Evolutionary conservation across 1,140 invertebrate genomes (phyloP).

Genomic region (Lepidurus couesii): DNA sequence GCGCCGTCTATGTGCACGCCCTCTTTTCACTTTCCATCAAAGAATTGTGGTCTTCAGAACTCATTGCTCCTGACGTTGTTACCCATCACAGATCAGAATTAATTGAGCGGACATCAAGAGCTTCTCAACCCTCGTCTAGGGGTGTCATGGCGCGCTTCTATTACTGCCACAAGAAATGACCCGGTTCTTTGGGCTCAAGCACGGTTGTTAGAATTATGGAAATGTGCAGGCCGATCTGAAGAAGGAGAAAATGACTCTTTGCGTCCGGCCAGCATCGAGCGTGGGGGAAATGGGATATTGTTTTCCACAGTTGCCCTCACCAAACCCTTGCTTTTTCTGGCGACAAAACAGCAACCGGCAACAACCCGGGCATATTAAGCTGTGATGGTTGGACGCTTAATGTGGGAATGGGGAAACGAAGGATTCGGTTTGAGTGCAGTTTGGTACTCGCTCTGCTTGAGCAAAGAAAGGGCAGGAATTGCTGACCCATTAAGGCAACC

Average conservation of each 20-base stretch:
- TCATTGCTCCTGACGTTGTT: constrained; percentile 11
- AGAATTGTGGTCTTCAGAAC: neutral
- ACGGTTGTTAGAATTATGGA: neutral
- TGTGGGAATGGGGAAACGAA: neutral
- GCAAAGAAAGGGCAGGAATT: neutral
- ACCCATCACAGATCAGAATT: neutral
- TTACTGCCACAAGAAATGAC: constrained; percentile 15
- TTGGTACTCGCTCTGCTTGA: neutral
- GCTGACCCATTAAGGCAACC: constrained; percentile 13
- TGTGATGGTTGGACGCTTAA: constrained; percentile 7
- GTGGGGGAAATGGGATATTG: neutral
- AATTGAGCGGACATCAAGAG: constrained; percentile 21
- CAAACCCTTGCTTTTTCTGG: constrained; percentile 15
- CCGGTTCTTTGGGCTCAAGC: neutral
- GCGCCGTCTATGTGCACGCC: neutral
- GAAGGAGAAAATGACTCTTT: neutral
- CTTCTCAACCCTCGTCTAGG: neutral
- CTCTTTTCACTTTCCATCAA: neutral
- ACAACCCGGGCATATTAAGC: neutral
- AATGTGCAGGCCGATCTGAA: neutral
- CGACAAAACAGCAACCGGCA: neutral
- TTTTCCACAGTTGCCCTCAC: neutral
- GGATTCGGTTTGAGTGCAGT: neutral
- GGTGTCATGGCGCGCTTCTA: neutral
- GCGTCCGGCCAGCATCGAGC: constrained; percentile 1